Conservation (phyloP, 2,797 vertebrate species). For the Xiphophorus birchmanni region DNA sequence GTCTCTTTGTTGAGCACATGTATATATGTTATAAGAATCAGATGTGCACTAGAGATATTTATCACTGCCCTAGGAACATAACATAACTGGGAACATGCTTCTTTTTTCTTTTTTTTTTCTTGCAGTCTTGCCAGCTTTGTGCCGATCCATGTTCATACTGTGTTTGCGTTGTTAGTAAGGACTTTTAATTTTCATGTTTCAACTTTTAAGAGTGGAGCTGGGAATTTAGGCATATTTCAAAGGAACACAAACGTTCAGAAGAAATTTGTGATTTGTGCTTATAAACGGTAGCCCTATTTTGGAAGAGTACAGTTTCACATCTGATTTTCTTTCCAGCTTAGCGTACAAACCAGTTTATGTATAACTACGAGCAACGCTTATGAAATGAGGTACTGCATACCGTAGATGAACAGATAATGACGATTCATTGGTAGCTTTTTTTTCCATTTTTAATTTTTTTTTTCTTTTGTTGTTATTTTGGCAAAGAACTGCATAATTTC, state of each 20-base stretch:
- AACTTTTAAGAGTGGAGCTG: conserved; percentile 12
- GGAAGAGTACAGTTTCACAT: neutral
- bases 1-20: conserved; percentile 68
- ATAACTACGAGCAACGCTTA: neutral
- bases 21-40: conserved; percentile 72
- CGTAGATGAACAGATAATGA: too few species aligned
- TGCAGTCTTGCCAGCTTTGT: conserved; percentile 46
- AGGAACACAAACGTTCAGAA: neutral
- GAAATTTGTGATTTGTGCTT: neutral
- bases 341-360: neutral
- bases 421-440: neutral
- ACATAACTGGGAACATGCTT: conserved; percentile 33
- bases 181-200: conserved; percentile 5
- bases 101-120: conserved; percentile 16
- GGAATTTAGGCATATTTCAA: conserved; percentile 9
- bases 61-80: conserved; percentile 51
- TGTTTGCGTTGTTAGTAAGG: conserved; percentile 54
- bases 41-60: conserved; percentile 73
- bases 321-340: neutral
- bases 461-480: neutral
- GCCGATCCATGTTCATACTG: conserved; percentile 35
- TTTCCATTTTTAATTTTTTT: neutral
- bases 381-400: neutral
- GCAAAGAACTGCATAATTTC: neutral
- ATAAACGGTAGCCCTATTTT: neutral